Base-by-base conservation (phyloP, 37 sponge, comb jelly and placozoan species). In the Cladorhizidae sp. region DNA sequence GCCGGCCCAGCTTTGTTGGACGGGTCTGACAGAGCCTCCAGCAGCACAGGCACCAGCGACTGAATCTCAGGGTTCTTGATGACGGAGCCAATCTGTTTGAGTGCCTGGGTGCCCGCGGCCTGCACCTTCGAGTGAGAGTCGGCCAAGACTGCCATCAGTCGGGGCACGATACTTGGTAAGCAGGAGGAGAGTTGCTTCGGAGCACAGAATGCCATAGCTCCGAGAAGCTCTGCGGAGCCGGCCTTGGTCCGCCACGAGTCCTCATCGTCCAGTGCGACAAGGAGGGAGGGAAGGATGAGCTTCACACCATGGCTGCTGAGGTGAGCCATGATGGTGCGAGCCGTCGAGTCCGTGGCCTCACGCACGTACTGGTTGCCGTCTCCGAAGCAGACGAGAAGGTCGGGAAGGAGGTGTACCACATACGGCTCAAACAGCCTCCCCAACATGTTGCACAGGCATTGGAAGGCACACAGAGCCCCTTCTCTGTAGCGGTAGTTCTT, bases 31-130 rank as follows among this genome's bases (percentile, higher is more conserved):
- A 99, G 76, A 14, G 93, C 93, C 9, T 75, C 86, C 26, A 96
- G 79, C 3, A 99, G 90, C 25, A 84, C 41, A 18, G 97, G 93
- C 23, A 94, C 95, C 40, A 99, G 77, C 54, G 65, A 73, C 82
- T 99, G 97, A 32, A 99, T 96, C 63, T 99, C 99, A 15, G 97
- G 99, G 77, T 96, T 99, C 90, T 96, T 96, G 42, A 99, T 99
- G 22, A 99, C 99, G 70, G 99, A 99, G 0, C 95, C 99, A 57
- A 99, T 99, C 80, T 99, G 93, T 35, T 90, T 87, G 57, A 99
- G 83, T 38, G 99, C 95, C 77, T 94, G 82, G 36, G 54, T 74
- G 31, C 99, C 93, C 11, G 99, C 80, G 28, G 35, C 61, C 61
- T 99, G 99, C n/a, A 99, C 99, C 74, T 96, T 96, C 67, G 86